Conservation (phyloP, 2,888 invertebrate genomes). For the Drosophila hamatofila region DNA sequence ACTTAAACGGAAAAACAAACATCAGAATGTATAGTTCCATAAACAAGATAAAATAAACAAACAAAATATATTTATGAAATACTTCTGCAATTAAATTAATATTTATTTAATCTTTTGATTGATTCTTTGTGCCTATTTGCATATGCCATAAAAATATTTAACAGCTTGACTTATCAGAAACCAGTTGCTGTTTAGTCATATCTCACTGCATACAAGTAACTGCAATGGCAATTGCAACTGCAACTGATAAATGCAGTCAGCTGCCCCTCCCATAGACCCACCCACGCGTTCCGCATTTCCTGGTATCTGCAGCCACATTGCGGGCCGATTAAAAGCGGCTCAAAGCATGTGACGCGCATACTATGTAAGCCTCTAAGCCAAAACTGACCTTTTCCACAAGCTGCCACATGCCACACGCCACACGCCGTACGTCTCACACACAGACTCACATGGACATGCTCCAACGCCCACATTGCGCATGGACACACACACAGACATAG, state of each 20-base stretch:
- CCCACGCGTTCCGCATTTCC: constrained; percentile 14
- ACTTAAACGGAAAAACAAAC: neutral
- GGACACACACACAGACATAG: constrained; percentile 3
- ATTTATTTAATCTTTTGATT: neutral
- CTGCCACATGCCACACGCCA: constrained; percentile 17
- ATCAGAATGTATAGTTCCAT: too few relatives aligned
- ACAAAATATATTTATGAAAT: neutral
- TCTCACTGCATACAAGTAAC: constrained; percentile 10
- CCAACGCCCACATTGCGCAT: constrained; percentile 30
- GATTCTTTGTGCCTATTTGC: neutral
- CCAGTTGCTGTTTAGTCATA: constrained; percentile 52
- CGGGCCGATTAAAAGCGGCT: constrained; percentile 58
- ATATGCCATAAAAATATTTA: constrained; percentile 38
- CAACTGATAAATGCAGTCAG: constrained; percentile 28
- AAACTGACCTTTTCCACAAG: constrained; percentile 69
- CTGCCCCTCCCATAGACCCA: neutral
- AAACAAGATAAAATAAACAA: too few relatives aligned
- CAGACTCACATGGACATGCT: constrained; percentile 18
- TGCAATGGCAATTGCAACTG: neutral
- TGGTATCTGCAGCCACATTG: constrained; percentile 35
- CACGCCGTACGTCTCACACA: constrained; percentile 21
- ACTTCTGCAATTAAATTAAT: constrained; percentile 8
- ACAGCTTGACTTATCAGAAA: constrained; percentile 41
- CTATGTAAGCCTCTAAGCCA: constrained; percentile 65
- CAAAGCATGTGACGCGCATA: constrained; percentile 46